Base-by-base conservation (phyloP, 1,140 invertebrate species). In the Calliopsis andreniformis region DNA sequence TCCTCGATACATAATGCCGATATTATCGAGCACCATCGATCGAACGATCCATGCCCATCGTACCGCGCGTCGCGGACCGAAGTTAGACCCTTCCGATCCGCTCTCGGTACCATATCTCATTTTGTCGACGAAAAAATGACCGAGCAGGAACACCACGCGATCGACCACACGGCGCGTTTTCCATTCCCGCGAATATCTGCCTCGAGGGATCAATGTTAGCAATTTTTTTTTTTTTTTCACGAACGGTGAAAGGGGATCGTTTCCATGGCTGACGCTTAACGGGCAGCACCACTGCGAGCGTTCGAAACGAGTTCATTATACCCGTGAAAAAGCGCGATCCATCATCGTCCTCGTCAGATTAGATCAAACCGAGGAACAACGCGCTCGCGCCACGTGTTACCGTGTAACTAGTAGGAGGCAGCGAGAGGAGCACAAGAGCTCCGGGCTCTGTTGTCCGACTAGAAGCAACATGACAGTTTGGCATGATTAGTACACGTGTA, bases 401-500 rank as follows among this genome's bases (percentile, higher is more conserved):
- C 49, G 43, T n/a, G 70, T 78, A 66, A 67, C 47, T 64, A 75
- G 68, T 68, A 78, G 75, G 70, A 62, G 69, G 75, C 47, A 73
- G 80, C 35, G 39, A 45, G 16, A 39, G 47, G 47, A 23, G 7
- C 35, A 30, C 16, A 45, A 76, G 43, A 51, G 35, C 47, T 39
- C 30, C 16, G 61, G 5, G 39, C 69, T 64, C 76, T 66, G 83
- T 76, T 81, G 82, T 85, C 80, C 82, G 53, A 64, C 83, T 76
- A 55, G 51, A 82, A 75, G 79, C 63, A 79, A 87, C 78, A 86
- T 72, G 87, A 88, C 87, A 87, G 78, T 85, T 85, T 81, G 86
- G 83, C 87, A 87, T 85, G 86, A 88, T 84, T 77, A 72, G 78
- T 85, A 89, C 87, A 87, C 73, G 85, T 84, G 84, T 89, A 86